These are phyloP conservation scores for Herminia tarsipennalis DNA, from an alignment of 2,888 invertebrate genomes.

Conservation along the genomic window DNA sequence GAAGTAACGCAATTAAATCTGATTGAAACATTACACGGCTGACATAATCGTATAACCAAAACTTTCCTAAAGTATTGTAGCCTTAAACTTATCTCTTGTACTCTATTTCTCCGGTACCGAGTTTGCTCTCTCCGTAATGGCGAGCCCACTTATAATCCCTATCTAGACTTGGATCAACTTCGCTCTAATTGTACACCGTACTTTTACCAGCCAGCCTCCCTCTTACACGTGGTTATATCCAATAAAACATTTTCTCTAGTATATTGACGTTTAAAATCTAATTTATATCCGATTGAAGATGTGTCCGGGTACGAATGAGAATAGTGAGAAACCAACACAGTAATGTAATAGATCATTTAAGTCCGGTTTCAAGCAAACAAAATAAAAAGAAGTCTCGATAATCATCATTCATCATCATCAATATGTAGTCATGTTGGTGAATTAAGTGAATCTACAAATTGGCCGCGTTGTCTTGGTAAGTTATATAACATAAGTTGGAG, in stretches of 20 bases:
- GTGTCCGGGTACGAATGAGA: conserved; percentile 27
- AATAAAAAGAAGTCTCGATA: conserved; percentile 4
- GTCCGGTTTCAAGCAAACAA: conserved; percentile 8
- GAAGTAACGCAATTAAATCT: too few relatives aligned
- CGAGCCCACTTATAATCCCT: conserved; percentile 63
- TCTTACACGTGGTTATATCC: conserved; percentile 9
- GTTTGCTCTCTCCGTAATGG: conserved; percentile 72
- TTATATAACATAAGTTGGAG: conserved; percentile 30
- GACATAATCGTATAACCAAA: not conserved
- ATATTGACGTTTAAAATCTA: conserved; percentile 13
- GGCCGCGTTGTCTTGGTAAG: conserved; percentile 11
- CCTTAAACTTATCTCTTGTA: conserved; percentile 36
- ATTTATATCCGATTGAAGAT: conserved; percentile 35
- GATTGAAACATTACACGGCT: not conserved
- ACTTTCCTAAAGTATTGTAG: conserved; percentile 13
- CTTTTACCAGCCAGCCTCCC: conserved; percentile 47
- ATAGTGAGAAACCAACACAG: conserved; percentile 1
- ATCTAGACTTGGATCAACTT: conserved; percentile 66
- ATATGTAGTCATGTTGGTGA: conserved; percentile 5
- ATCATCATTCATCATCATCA: conserved; percentile 14
- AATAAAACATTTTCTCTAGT: conserved; percentile 30
- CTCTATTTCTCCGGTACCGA: conserved; percentile 35
- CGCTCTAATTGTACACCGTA: conserved; percentile 71
- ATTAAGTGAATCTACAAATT: conserved; percentile 8
- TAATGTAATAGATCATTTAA: conserved; percentile 2